These are phyloP conservation scores for Drosophila simulans DNA, from an alignment of 1,140 invertebrate genomes.

Conservation along the genomic window DNA sequence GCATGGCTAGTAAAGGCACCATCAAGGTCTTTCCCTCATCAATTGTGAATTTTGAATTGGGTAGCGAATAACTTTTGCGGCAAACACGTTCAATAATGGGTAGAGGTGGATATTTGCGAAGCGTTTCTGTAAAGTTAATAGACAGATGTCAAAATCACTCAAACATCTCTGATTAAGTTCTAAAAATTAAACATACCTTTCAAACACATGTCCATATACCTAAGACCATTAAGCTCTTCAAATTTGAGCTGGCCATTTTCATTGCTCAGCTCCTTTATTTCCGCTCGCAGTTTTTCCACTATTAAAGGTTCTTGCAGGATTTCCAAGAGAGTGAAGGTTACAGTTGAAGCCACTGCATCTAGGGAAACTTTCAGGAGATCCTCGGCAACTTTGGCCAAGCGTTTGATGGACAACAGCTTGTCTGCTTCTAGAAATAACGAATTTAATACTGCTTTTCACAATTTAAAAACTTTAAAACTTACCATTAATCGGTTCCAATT, in stretches of 20 bases:
- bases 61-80: constrained; percentile 66
- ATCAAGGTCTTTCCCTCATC: constrained; percentile 77
- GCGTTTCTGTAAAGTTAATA: constrained; percentile 74
- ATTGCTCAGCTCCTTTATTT: constrained; percentile 46
- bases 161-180: too few relatives aligned
- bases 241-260: constrained; percentile 41
- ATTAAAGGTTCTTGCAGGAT: constrained; percentile 66
- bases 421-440: constrained; percentile 49
- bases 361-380: constrained; percentile 67
- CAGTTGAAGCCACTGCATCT: constrained; percentile 58
- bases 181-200: constrained; percentile 44
- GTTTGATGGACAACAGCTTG: constrained; percentile 68
- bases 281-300: constrained; percentile 63
- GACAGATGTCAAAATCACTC: too few relatives aligned
- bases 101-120: constrained; percentile 85
- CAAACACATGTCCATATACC: constrained; percentile 74
- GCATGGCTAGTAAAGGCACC: constrained; percentile 83
- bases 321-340: constrained; percentile 65
- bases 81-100: constrained; percentile 72
- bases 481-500: constrained; percentile 61
- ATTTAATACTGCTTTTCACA: too few relatives aligned
- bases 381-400: constrained; percentile 66
- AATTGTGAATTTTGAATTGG: constrained; percentile 66
- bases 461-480: background rate
- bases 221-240: constrained; percentile 57